A percentile compares a stretch with the other conserved stretches of the same genome.
Conservation (phyloP, 1,140 invertebrate genomes). For the Drosophila ficusphila region DNA sequence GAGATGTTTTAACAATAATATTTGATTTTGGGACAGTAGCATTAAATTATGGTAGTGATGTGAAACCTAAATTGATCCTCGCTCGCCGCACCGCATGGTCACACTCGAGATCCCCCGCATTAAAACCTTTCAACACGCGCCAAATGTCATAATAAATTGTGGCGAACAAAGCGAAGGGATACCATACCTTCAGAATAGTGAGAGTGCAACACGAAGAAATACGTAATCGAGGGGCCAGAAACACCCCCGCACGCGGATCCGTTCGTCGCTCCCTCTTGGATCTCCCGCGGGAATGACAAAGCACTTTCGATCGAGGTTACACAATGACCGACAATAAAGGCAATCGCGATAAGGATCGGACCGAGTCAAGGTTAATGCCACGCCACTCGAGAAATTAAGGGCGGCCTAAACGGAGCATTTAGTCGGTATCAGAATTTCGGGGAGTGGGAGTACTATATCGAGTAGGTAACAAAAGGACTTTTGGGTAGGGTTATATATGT, state of each 20-base stretch:
- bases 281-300: slow-evolving; percentile 61
- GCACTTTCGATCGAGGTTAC: slow-evolving; percentile 69
- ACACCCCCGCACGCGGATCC: slow-evolving; percentile 61
- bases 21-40: background rate
- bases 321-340: slow-evolving; percentile 73
- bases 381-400: slow-evolving; percentile 65
- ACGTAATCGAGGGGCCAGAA: slow-evolving; percentile 40
- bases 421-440: slow-evolving; percentile 17
- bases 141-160: slow-evolving; percentile 80
- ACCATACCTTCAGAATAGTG: too few species aligned
- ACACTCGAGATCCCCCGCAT: slow-evolving; percentile 17
- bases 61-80: slow-evolving; percentile 21
- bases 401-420: slow-evolving; percentile 71
- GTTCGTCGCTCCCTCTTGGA: slow-evolving; percentile 1
- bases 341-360: slow-evolving; percentile 74
- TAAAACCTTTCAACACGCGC: slow-evolving; percentile 80
- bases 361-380: slow-evolving; percentile 57
- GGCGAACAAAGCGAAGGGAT: slow-evolving; percentile 37
- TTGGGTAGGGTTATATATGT: slow-evolving; percentile 54
- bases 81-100: slow-evolving; percentile 59
- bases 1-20: too few species aligned
- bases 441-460: slow-evolving; percentile 20
- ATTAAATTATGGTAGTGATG: background rate
- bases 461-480: slow-evolving; percentile 37
- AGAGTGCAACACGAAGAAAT: slow-evolving; percentile 18